Conservation (phyloP, 2,888 invertebrate species). For the Brenthis daphne region DNA sequence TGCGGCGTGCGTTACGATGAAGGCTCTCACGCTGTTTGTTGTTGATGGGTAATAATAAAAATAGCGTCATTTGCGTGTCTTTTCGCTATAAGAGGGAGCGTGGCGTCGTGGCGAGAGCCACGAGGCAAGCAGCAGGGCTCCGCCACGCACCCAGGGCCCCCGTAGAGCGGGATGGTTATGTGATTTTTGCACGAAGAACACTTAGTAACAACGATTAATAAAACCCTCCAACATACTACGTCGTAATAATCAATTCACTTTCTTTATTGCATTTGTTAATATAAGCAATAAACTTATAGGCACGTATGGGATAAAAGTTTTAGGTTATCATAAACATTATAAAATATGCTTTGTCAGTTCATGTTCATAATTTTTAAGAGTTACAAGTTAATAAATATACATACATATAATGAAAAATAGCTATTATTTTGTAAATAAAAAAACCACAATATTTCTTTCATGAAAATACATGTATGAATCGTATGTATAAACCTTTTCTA, state of each 20-base stretch:
- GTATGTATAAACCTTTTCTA: too few species aligned
- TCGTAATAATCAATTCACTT: slow-evolving; percentile 1
- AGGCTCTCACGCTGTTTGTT: slow-evolving; percentile 70
- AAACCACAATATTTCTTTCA: too few species aligned
- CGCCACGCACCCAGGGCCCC: slow-evolving; percentile 64
- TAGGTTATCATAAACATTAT: too few species aligned
- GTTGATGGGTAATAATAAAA: slow-evolving; percentile 53
- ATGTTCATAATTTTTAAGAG: too few species aligned
- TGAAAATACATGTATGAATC: too few species aligned
- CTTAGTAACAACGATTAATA: slow-evolving; percentile 12
- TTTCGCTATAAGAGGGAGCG: slow-evolving; percentile 63
- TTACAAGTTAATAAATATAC: too few species aligned
- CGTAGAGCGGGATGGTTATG: slow-evolving; percentile 58
- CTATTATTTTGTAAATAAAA: too few species aligned
- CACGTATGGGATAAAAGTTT: too few species aligned
- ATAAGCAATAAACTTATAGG: too few species aligned
- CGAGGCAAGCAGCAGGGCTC: slow-evolving; percentile 55
- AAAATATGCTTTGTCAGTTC: too few species aligned
- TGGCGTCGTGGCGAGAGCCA: slow-evolving; percentile 58
- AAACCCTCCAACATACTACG: not conserved
- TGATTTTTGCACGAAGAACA: slow-evolving; percentile 68
- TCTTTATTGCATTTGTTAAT: slow-evolving; percentile 14
- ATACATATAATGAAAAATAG: too few species aligned
- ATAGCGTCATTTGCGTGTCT: slow-evolving; percentile 67
- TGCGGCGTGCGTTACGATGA: slow-evolving; percentile 56